Evolutionary conservation across 2,797 vertebrate genomes (phyloP).

Genomic region (Aplochiton taeniatus): DNA sequence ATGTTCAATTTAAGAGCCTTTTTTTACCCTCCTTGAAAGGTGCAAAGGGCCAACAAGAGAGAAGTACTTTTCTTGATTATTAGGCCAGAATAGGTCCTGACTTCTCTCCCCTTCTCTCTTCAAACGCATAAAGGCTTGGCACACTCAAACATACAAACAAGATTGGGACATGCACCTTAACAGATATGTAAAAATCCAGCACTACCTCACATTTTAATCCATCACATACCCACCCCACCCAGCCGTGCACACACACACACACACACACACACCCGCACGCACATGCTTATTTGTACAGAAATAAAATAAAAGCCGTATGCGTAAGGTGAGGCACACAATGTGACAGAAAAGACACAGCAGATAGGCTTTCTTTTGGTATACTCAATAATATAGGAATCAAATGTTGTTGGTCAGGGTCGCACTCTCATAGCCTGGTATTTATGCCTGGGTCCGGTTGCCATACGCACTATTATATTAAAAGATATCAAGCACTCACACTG

Average conservation of each 20-base stretch:
- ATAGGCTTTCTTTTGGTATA: constrained; percentile 67
- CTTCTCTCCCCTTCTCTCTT: constrained; percentile 7
- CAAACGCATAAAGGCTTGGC: constrained; percentile 39
- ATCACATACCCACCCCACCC: too few species aligned
- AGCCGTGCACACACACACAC: constrained; percentile 31
- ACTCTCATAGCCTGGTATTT: constrained; percentile 44
- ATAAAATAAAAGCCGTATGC: constrained; percentile 51
- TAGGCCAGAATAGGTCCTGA: constrained; percentile 1
- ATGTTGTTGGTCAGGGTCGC: constrained; percentile 53
- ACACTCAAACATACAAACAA: constrained; percentile 30
- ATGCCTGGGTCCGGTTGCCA: constrained; percentile 45
- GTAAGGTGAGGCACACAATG: constrained; percentile 73
- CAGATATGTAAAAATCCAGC: too few species aligned
- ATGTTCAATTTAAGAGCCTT: constrained; percentile 44
- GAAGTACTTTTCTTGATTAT: constrained; percentile 31
- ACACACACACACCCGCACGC: constrained; percentile 10
- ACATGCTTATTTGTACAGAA: constrained; percentile 28
- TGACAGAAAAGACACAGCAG: constrained; percentile 58
- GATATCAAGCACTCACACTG: constrained; percentile 35
- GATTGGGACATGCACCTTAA: too few species aligned
- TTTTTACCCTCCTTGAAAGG: constrained; percentile 22
- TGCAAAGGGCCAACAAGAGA: constrained; percentile 13
- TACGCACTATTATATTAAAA: constrained; percentile 13
- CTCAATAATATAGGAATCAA: constrained; percentile 52
- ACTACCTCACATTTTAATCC: too few species aligned